Base-by-base conservation (phyloP, 2,888 invertebrate genomes). In the Onthophagus sagittarius region DNA sequence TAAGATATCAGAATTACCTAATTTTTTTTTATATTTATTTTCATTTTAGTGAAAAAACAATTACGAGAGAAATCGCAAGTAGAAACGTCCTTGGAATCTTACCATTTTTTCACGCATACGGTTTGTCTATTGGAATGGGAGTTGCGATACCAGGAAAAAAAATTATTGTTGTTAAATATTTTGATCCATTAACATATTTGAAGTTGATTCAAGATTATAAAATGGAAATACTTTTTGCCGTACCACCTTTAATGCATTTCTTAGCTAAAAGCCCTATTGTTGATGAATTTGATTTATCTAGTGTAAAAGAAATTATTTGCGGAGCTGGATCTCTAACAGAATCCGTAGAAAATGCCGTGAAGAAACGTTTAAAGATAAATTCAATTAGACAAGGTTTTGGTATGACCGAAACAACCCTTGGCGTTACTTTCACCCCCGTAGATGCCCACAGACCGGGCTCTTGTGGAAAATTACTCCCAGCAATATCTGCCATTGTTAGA, bases 181-280 rank as follows among this genome's bases (percentile, higher is more conserved):
- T 80, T 69, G 75, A 79, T 31, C 70, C 70, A 71, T 86, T 90
- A 75, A 83, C 88, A 11, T 94, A 92, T 81, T 86, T 95, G 62
- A 88, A 88, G 77, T 87, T 90, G 0, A 90, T 95, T 78, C 90
- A 94, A 80, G 88, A 90, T 75, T 88, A 91, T 80, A 90, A 89
- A 87, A 88, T 93, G 3, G 88, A 90, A 74, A 86, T 90, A 83
- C 87, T 91, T 1, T 89, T 90, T 14, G 84, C 94, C 77, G 95
- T 95, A 2, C 96, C 96, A 0, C 95, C 96, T 0, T 86, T 96
- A 62, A 89, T 94, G 81, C 90, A 94, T 31, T 94, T 95, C 82
- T 84, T 96, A 73, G 92, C 93, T 0, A 94, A 95, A 83, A 91
- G 92, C 81, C 93, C 94, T 0, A 85, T 93, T 69, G 91, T 95